Evolutionary conservation across 2,797 vertebrate genomes (phyloP), one percentile per base, ranked within the genome.

Genomic region (Cephalopachus bancanus): DNA sequence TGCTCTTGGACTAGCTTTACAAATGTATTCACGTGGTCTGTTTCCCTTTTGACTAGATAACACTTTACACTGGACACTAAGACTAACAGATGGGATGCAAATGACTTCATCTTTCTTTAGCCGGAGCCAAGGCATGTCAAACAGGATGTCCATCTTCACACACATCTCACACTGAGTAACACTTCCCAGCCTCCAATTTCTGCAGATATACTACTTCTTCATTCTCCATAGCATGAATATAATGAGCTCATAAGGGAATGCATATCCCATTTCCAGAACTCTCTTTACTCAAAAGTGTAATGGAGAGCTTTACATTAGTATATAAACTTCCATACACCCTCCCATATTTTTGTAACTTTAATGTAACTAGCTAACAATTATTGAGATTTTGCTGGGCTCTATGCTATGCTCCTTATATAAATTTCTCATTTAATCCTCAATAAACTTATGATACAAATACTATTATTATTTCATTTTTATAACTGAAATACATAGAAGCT

Each of bases 71-170:
- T 72, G 89, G 78, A 72, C 83, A 65, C 78, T 55, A 78, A 84
- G 30, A 67, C 67, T 90, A 81, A 92, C 96, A 97, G 97, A 97
- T 96, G 93, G 93, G 53, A 69, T 92, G 96, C 71, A 91, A 96
- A 97, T 97, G 89, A 98, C 84, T 78, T 97, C 96, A 97, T 96
- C 76, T 85, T 95, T 92, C 87, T 83, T 86, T 83, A 55, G 49
- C 55, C 30, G 15, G 19, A 64, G 95, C 95, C 96, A 97, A 93
- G 72, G 26, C 59, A 4, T 83, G 87, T 72, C 94, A 91, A 76
- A 85, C 44, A 89, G 87, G 88, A 65, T 44, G 53, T 75, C 51
- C 69, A 83, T 95, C 65, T 59, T 76, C 65, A 57, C 44, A 65
- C 24, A 57, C 75, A 83, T 49, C 28, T 93, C 96, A 51, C 51